Evolutionary conservation across 92 coral and sea anemone species (phyloP).

Genomic region (Paramuricea clavata): DNA sequence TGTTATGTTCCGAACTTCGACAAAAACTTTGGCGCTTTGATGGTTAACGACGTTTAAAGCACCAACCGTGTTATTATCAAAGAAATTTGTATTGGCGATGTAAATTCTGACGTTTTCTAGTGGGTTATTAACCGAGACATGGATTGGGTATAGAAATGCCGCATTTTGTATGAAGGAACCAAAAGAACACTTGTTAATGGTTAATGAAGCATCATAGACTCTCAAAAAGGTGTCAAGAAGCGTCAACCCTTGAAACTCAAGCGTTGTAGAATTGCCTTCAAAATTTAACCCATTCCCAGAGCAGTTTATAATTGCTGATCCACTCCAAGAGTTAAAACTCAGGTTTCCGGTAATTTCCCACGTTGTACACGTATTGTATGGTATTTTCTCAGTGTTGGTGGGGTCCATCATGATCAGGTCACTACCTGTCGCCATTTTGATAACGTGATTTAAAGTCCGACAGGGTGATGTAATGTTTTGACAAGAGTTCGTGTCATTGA

Average conservation of each 20-base stretch:
- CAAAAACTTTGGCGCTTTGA: background rate
- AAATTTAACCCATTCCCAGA: background rate
- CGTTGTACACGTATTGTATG: background rate
- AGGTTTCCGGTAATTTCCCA: background rate
- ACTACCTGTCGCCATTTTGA: background rate
- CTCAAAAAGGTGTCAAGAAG: constrained; percentile 9
- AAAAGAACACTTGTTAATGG: background rate
- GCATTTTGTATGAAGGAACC: background rate
- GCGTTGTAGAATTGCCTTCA: background rate
- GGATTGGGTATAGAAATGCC: background rate
- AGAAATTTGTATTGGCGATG: constrained; percentile 14
- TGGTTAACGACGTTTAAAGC: background rate
- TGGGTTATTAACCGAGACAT: background rate
- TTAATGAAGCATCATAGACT: background rate
- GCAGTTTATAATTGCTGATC: constrained; percentile 6
- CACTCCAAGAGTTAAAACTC: constrained; percentile 8
- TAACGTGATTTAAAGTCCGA: constrained; percentile 15
- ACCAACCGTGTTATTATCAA: background rate
- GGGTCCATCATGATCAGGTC: constrained; percentile 23
- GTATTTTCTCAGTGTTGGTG: background rate
- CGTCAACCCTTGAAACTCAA: background rate
- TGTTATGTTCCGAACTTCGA: background rate
- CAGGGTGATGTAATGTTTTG: constrained; percentile 16
- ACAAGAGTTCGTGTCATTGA: background rate
- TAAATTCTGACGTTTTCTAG: background rate